phyloP scores from a whole-genome alignment of 2,797 vertebrate genomes.

The Brachyalestes nurse region DNA sequence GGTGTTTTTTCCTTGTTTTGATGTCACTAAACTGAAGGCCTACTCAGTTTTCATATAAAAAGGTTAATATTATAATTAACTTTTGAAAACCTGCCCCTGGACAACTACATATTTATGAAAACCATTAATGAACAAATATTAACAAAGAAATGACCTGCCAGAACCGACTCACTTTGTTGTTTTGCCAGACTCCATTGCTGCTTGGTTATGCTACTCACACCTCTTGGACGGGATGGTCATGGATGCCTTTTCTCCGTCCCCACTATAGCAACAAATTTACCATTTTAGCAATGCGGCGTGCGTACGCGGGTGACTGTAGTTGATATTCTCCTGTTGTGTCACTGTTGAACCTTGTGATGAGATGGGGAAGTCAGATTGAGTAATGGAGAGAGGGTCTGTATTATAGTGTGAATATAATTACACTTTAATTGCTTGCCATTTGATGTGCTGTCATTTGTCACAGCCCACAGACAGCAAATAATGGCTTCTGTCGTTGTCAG shows the following conservation, averaged over 20 bases:
- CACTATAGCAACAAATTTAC: background rate
- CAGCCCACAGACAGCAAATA: constrained; percentile 83
- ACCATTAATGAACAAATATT: too few relatives aligned
- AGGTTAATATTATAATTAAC: too few relatives aligned
- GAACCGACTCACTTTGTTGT: too few relatives aligned
- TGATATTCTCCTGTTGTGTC: constrained; percentile 64
- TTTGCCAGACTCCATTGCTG: background rate
- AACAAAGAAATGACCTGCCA: too few relatives aligned
- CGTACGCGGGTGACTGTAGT: constrained; percentile 55
- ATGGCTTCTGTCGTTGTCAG: constrained; percentile 77
- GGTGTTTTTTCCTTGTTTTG: too few relatives aligned
- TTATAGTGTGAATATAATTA: constrained; percentile 75
- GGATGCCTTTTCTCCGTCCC: constrained; percentile 8
- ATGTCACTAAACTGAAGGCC: too few relatives aligned
- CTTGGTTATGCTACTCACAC: constrained; percentile 9
- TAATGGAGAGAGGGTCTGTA: constrained; percentile 53
- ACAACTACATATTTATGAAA: too few relatives aligned
- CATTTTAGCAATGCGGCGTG: constrained; percentile 5
- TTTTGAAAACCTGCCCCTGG: too few relatives aligned
- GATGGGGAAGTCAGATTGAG: constrained; percentile 51
- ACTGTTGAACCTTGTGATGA: constrained; percentile 55
- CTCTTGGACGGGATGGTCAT: constrained; percentile 11
- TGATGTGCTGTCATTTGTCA: constrained; percentile 84
- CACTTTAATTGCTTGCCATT: constrained; percentile 81
- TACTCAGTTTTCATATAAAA: too few relatives aligned